phyloP scores from a whole-genome alignment of 2,113 vertebrate species.

The Cranoglanis bouderius region DNA sequence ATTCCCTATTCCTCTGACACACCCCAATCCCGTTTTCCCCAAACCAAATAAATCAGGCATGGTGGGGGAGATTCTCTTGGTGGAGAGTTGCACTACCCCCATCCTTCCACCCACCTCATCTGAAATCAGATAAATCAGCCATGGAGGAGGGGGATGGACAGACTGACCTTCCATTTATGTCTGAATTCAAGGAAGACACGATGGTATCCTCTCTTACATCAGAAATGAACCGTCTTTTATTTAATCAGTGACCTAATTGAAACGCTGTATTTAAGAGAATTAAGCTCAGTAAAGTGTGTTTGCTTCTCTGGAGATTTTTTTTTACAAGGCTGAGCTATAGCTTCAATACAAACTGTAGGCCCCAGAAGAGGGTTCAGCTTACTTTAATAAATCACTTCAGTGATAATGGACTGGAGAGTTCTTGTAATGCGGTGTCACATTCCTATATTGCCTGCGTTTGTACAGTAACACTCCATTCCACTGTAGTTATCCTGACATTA shows the following conservation, averaged over 20 bases:
- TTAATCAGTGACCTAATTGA: not conserved
- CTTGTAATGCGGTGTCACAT: constrained; percentile 35
- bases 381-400: constrained; percentile 43
- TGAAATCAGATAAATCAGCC: constrained; percentile 35
- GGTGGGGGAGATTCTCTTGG: not conserved
- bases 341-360: not conserved
- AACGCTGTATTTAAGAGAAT: not conserved
- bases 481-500: constrained; percentile 1
- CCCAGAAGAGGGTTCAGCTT: constrained; percentile 19
- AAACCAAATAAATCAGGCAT: constrained; percentile 54
- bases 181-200: not conserved
- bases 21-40: constrained; percentile 31
- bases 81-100: constrained; percentile 12
- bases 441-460: constrained; percentile 7
- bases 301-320: constrained; percentile 12
- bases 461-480: constrained; percentile 30
- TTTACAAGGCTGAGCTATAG: not conserved
- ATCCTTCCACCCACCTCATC: constrained; percentile 14
- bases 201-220: not conserved
- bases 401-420: constrained; percentile 39
- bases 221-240: not conserved
- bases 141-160: constrained; percentile 21
- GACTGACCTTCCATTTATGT: not conserved
- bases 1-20: constrained; percentile 37
- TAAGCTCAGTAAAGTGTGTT: not conserved